Base-by-base conservation (phyloP, 1,140 invertebrate species). In the Aphelenchoides avenae region DNA sequence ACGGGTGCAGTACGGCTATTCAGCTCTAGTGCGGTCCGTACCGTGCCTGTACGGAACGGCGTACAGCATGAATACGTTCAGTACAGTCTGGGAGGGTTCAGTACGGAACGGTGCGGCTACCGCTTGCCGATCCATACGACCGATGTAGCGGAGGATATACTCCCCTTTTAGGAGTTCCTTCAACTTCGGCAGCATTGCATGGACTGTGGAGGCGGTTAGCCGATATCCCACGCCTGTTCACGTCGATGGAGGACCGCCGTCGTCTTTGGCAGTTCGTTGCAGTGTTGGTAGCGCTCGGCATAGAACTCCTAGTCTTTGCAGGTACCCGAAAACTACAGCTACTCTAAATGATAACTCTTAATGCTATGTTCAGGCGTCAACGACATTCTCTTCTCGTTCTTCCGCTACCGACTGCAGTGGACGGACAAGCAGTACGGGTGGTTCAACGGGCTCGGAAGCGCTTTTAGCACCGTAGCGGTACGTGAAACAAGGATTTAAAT, bases 311-410 rank as follows among this genome's bases (percentile, higher is more conserved):
- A 18, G 39, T 18, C 11, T 64, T 66, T 36, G 47, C 62, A 1
- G 52, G 58, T 64, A 27, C 18, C 6, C 15, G 34, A 18, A 27
- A 44, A 44, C 51, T 7, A 52, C 26, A n/a, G 41, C 51, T 40
- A 18, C 26, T 44, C 31, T 5, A 51, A 52, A 9, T 5, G 31
- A 20, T 18, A 22, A 46, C 7, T 53, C 18, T 20, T 52, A 24
- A 34, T 42, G 20, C 43, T 15, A 22, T 31, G 52, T 64, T 44
- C 43, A 34, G 64, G 64, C 26, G 34, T 70, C 11, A 27, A 39
- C 22, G 63, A 73, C 30, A 44, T 75, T 36, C 30, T 75, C 7
- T 72, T 73, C 50, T 62, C 61, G 0, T 69, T 58, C 33, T 24
- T 72, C 15, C 70, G 61, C 22, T 61, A 36, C 34, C 71, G 55